Evolutionary conservation across 35 echinoderm and acorn worm genomes (phyloP), one percentile per base, ranked within the genome.

Genomic region (Apostichopus parvimensis): DNA sequence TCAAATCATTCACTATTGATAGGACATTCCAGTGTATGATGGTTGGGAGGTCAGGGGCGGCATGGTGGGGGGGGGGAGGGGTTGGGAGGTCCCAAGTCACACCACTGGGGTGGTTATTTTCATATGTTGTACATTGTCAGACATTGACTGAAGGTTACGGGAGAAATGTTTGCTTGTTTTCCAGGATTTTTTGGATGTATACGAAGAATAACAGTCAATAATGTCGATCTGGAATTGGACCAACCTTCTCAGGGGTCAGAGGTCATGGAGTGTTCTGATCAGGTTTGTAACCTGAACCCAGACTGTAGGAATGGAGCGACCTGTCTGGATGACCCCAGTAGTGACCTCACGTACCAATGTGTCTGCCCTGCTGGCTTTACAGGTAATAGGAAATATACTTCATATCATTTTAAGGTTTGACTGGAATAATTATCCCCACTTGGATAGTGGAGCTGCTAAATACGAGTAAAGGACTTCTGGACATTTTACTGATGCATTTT

Each of bases 111-210:
- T 34, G 28, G 28, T 34, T 34, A 34, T 34, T 34, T 34, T 34
- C 28, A 34, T 34, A 34, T 34, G 28, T 34, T 34, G 28, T 34
- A 34, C 28, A 34, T 34, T 34, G 15, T 57, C 15, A 9, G 60
- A n/a, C 0, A 25, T 18, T 87, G 1, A 57, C 12, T 34, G 28
- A 34, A 34, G 2, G 2, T 34, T 34, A 34, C 28, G 1, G 28
- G 28, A 34, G 28, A 34, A 34, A 34, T 34, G 28, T 34, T 34
- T 34, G 28, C 28, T 34, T 34, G 1, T 17, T 68, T 65, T 92
- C 21, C 73, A 96, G 95, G 93, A 54, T 96, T 96, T 68, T 73
- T 80, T 76, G 95, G 95, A 20, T 96, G 95, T 76, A 96, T 96
- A 9, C 83, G 93, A 6, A 56, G 28, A 70, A 26, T 96, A 23